Evolutionary conservation across 2,797 vertebrate genomes (phyloP).

Genomic region (Clarias laeviceps): DNA sequence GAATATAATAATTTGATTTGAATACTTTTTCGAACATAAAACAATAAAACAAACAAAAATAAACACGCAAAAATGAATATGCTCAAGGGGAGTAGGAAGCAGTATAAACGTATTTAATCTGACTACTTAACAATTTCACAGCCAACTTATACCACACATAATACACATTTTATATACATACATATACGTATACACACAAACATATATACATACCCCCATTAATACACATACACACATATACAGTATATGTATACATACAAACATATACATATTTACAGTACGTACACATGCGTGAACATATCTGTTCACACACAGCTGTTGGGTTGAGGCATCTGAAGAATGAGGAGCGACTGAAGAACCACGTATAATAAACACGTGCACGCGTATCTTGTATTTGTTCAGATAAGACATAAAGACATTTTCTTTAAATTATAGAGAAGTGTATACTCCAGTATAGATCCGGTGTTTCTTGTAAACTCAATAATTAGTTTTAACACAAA

Average conservation of each 20-base stretch:
- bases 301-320: constrained; percentile 51
- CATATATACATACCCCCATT: too few relatives aligned
- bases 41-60: too few relatives aligned
- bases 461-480: not conserved
- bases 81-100: too few relatives aligned
- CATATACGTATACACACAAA: too few relatives aligned
- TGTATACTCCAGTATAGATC: not conserved
- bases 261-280: not conserved
- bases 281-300: not conserved
- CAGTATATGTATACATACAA: too few relatives aligned
- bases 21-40: too few relatives aligned
- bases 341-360: constrained; percentile 32
- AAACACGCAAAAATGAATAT: too few relatives aligned
- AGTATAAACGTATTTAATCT: too few relatives aligned
- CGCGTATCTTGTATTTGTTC: not conserved
- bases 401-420: not conserved
- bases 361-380: constrained; percentile 49
- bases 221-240: too few relatives aligned
- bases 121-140: too few relatives aligned
- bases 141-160: too few relatives aligned
- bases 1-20: not conserved
- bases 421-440: not conserved
- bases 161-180: too few relatives aligned
- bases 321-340: constrained; percentile 36
- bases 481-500: not conserved